Evolutionary conservation across 2,113 vertebrate species (phyloP), one percentile per base, ranked within the genome.

Genomic region (Etheostoma spectabile): DNA sequence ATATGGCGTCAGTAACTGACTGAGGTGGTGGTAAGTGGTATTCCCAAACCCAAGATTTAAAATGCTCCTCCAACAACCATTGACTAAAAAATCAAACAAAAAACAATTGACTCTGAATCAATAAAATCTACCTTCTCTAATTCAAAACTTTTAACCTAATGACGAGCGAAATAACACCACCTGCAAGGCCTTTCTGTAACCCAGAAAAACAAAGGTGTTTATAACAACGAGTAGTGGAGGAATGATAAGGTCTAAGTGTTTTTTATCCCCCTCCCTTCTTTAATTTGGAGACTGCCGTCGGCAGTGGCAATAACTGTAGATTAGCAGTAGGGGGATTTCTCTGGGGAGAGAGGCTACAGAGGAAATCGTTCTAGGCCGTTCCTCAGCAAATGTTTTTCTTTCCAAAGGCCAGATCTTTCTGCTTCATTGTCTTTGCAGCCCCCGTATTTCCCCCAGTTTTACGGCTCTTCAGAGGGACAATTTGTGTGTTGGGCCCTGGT

Each of bases 271-370:
- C 88, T 85, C 87, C 85, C 89, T 88, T 70, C 91, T 93, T 95
- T 94, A 94, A 95, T 96, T 96, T 95, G 93, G 89, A 91, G 84
- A 92, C 86, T 88, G 93, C 93, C 89, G 77, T 92, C 74, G 89
- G 95, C 93, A 92, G 89, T 92, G 88, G 95, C 93, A 95, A 96
- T 96, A 96, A 95, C 94, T 89, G 92, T 91, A 93, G 94, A 96
- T 95, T 95, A 95, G 93, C 89, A 91, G 91, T 87, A 77, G 91
- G 92, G 92, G 92, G 88, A 93, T 94, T 94, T 95, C 95, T 95
- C 95, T 70, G 62, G 95, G 93, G 95, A 95, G 67, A 27, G 62
- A 83, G 79, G 86, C 89, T 90, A 90, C 82, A 55, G 83, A 88
- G 88, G 89, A 92, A 94, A 91, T 91, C 77, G 89, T 94, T 93